A percentile compares a stretch with the other conserved stretches of the same genome.
Evolutionary conservation across 2,888 invertebrate species (phyloP).

Genomic region (Tetanocera ferruginea): DNA sequence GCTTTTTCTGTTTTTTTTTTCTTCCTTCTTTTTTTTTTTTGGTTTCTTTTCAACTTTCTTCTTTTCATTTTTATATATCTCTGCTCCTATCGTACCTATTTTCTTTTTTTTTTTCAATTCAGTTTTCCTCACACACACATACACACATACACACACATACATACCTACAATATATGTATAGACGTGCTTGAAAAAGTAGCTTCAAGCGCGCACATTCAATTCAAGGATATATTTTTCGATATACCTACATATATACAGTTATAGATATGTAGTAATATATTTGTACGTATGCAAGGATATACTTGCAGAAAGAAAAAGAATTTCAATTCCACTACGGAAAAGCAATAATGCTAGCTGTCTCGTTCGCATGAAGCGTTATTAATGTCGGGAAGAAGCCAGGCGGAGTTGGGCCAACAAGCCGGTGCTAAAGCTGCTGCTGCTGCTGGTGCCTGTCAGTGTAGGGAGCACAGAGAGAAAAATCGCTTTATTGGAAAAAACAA

Average conservation of each 20-base stretch:
- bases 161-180: not conserved
- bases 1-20: not conserved
- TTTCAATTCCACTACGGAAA: not conserved
- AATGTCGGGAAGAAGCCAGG: conserved; percentile 18
- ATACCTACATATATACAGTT: not conserved
- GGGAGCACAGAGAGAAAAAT: conserved; percentile 9
- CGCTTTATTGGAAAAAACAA: conserved; percentile 33
- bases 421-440: too few relatives aligned
- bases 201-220: conserved; percentile 32
- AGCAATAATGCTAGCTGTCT: conserved; percentile 36
- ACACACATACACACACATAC: not conserved
- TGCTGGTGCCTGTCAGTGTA: not conserved
- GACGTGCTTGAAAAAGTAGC: not conserved
- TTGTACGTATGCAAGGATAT: not conserved
- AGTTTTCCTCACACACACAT: not conserved
- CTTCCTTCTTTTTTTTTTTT: conserved; percentile 4
- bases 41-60: not conserved
- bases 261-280: not conserved
- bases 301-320: conserved; percentile 12
- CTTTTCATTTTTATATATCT: not conserved
- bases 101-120: conserved; percentile 26
- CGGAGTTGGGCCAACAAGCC: too few relatives aligned
- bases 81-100: conserved; percentile 14
- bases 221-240: conserved; percentile 33
- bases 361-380: conserved; percentile 33